Evolutionary conservation across 2,113 vertebrate genomes (phyloP).

Genomic region (Sinocyclocheilus anshuiensis): DNA sequence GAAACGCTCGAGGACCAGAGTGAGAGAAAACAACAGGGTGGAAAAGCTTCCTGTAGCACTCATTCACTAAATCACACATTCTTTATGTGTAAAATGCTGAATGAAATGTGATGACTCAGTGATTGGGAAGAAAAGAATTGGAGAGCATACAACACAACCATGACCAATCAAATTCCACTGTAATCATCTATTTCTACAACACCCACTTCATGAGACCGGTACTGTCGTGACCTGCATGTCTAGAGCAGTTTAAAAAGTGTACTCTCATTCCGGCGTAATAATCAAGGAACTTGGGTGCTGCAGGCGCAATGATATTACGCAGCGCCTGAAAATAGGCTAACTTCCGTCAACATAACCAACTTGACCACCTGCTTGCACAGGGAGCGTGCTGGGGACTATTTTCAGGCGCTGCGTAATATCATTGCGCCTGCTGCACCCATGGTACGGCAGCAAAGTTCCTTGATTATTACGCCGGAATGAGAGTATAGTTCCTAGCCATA

Average conservation of each 20-base stretch:
- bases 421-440: no score
- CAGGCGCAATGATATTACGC: no score
- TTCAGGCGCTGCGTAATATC: no score
- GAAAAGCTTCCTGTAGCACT: neutral
- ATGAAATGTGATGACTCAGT: slow-evolving; percentile 21
- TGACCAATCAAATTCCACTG: slow-evolving; percentile 30
- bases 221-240: neutral
- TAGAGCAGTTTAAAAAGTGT: neutral
- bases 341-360: no score
- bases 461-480: no score
- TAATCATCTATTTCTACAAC: neutral
- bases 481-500: no score
- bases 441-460: no score
- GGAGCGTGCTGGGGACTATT: no score
- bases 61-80: neutral
- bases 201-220: neutral
- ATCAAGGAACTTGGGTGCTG: no score
- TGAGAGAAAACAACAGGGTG: neutral
- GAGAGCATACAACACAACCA: neutral
- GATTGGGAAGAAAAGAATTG: neutral
- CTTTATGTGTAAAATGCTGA: neutral
- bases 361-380: no score
- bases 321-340: no score
- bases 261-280: no score
- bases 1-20: slow-evolving; percentile 8